These are phyloP conservation scores for Mola mola DNA, from an alignment of 2,113 vertebrate species.

Conservation along the genomic window DNA sequence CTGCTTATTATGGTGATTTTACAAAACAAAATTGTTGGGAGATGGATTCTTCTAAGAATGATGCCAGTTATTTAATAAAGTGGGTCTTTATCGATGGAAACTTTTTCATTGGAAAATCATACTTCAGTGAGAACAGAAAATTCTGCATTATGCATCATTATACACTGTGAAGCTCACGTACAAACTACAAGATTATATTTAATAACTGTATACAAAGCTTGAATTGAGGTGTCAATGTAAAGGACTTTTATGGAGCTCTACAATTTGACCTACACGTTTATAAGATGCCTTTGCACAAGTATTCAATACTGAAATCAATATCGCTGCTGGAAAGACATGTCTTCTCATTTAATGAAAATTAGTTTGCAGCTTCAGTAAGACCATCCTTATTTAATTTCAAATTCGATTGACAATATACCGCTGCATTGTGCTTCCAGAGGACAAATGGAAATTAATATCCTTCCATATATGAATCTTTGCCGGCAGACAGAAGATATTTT, in stretches of 20 bases:
- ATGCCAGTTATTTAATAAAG: no score
- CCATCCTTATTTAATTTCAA: constrained; percentile 25
- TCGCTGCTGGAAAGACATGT: constrained; percentile 12
- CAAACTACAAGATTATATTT: constrained; percentile 28
- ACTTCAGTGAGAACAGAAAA: no score
- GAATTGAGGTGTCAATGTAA: constrained; percentile 12
- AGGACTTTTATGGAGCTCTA: constrained; percentile 11
- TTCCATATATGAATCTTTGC: constrained; percentile 15
- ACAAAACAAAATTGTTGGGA: no score
- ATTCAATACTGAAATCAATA: constrained; percentile 39
- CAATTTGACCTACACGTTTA: not conserved
- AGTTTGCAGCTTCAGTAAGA: constrained; percentile 35
- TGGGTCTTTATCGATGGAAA: no score
- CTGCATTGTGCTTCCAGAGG: constrained; percentile 15
- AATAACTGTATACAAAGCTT: no score
- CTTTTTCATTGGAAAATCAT: no score
- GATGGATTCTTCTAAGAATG: no score
- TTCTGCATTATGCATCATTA: no score
- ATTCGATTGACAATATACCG: constrained; percentile 3
- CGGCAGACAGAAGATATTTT: constrained; percentile 26
- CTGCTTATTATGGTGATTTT: no score
- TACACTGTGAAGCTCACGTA: no score
- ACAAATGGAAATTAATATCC: constrained; percentile 45
- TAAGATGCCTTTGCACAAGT: constrained; percentile 22
- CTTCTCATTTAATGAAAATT: constrained; percentile 57